Base-by-base conservation (phyloP, 1,140 invertebrate species). In the Drosophila tristis region DNA sequence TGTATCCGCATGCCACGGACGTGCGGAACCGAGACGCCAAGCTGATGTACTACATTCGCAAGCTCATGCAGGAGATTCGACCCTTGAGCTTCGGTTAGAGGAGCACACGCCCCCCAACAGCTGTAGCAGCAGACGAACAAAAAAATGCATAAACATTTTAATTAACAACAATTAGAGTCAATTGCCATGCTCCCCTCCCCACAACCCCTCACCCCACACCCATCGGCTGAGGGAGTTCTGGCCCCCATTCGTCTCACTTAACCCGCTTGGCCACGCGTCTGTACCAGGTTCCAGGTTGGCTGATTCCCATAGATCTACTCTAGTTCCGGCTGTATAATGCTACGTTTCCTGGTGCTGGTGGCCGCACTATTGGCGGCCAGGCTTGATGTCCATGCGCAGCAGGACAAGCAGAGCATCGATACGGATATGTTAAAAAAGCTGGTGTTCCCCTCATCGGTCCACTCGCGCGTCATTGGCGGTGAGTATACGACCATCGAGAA, bases 31-130 rank as follows among this genome's bases (percentile, higher is more conserved):
- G 68, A 6, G 85, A 91, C 54, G 60, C 80, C 9, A 73, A 81
- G 26, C 61, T 91, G 25, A 74, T 91, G 13, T 68, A 70, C 39
- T 82, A 70, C 51, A 60, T 91, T 23, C 78, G 78, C 29, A 74
- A 63, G 44, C 70, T 91, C 3, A 59, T 91, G 11, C 53, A 48
- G n/a, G 75, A 82, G 47, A 56, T 91, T 16, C 55, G 84, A 35
- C 89, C 90, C 0, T 57, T 91, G 35, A 91, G 90, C 66, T 91
- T 70, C 59, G 89, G 80, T 1, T 91, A 80, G 61, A 20, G 20
- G 20, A 20, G 8, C 5, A 8, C 13, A 7, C 8, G 4, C 56
- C 8, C 15, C 31, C 29, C 6, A 15, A 56, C 61, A 48, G 20
- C 57, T 57, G 15, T 11, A 16, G 26, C 29, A 31, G 20, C 31